phyloP scores from a whole-genome alignment of 1,140 invertebrate species.

The Physella acuta region DNA sequence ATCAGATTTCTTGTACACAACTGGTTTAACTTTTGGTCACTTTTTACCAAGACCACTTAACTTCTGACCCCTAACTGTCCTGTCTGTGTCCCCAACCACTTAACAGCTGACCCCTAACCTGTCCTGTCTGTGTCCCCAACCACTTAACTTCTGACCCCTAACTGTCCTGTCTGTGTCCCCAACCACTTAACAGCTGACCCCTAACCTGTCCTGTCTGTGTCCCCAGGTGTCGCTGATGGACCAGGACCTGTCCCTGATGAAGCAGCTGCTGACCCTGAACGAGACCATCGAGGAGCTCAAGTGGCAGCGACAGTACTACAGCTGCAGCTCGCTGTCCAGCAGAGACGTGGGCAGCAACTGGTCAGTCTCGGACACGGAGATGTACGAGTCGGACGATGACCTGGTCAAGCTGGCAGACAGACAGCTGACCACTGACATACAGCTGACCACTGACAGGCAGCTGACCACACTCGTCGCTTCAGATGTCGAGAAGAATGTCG shows the following conservation, averaged over 20 bases:
- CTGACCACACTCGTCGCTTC: constrained; percentile 13
- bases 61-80: too few relatives aligned
- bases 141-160: too few relatives aligned
- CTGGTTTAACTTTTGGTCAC: too few relatives aligned
- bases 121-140: too few relatives aligned
- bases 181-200: too few relatives aligned
- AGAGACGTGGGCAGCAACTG: constrained; percentile 34
- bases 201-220: too few relatives aligned
- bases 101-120: too few relatives aligned
- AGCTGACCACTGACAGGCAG: too few relatives aligned
- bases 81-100: too few relatives aligned
- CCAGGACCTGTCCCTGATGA: constrained; percentile 53
- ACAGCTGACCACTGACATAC: background rate
- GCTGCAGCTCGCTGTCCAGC: constrained; percentile 35
- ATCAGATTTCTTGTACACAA: too few relatives aligned
- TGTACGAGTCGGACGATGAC: constrained; percentile 42
- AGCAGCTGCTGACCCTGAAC: constrained; percentile 52
- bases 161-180: too few relatives aligned
- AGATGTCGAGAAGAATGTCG: constrained; percentile 1
- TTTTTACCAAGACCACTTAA: too few relatives aligned
- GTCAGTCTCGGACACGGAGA: constrained; percentile 43
- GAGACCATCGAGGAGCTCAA: constrained; percentile 54
- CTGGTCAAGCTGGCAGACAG: constrained; percentile 19
- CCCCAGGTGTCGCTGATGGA: constrained; percentile 53
- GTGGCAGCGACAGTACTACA: constrained; percentile 44